Conservation (phyloP, 2,888 invertebrate genomes). For the Macrosoma leucophasiata region DNA sequence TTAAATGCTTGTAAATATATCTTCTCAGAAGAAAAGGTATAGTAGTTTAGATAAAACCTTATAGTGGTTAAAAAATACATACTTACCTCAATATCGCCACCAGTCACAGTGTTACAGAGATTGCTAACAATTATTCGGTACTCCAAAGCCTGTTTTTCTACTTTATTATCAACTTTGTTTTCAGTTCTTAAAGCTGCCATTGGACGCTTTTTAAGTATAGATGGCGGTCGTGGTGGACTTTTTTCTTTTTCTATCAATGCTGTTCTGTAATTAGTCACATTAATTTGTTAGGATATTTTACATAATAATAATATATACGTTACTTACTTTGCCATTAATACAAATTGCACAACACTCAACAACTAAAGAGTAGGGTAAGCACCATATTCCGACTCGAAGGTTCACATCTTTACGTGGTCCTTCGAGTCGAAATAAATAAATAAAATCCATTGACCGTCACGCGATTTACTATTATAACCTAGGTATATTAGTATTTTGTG, state of each 20-base stretch:
- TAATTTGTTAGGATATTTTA: too few relatives aligned
- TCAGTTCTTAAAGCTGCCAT: constrained; percentile 60
- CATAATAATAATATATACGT: too few relatives aligned
- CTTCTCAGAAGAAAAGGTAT: background rate
- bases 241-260: constrained; percentile 43
- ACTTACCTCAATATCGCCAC: constrained; percentile 89
- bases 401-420: too few relatives aligned
- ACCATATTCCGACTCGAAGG: too few relatives aligned
- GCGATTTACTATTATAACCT: too few relatives aligned
- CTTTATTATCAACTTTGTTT: constrained; percentile 40
- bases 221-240: constrained; percentile 62
- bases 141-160: constrained; percentile 71
- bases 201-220: constrained; percentile 69
- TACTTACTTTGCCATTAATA: too few relatives aligned
- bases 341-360: too few relatives aligned
- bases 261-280: constrained; percentile 44
- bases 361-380: too few relatives aligned
- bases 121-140: constrained; percentile 94
- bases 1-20: too few relatives aligned
- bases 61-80: background rate
- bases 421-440: too few relatives aligned
- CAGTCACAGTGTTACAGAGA: constrained; percentile 89
- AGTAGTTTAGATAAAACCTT: background rate
- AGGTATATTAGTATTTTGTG: too few relatives aligned
- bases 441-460: too few relatives aligned